Evolutionary conservation across 2,888 invertebrate species (phyloP), one percentile per base, ranked within the genome.

Genomic region (Argynnis bischoffii): DNA sequence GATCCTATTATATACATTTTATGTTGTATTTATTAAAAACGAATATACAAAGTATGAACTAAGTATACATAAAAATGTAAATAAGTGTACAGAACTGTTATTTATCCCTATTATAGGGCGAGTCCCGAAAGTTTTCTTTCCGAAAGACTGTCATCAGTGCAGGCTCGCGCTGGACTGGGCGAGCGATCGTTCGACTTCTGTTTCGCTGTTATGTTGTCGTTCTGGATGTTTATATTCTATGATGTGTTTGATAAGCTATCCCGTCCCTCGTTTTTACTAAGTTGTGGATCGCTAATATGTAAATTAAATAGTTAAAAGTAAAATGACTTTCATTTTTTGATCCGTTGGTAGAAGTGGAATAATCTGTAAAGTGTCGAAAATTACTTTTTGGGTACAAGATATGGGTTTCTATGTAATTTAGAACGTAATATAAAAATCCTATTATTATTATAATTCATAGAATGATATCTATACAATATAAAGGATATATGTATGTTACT

Each of bases 241-340:
- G 74, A 81, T 78, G 79, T 80, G 79, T 84, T 83, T 80, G 80
- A 85, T 83, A 80, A 87, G 85, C 89, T 88, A 79, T 90, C 91
- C 91, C 91, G 91, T 91, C 91, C 91, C 90, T 88, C 85, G 79
- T 81, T 85, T 41, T 87, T 82, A 84, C 81, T 87, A 80, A 81
- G 82, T 88, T 87, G 81, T 80, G 79, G 78, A 83, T 85, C 81
- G 82, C 82, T 83, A 79, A 81, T 83, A 83, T 84, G 84, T 69
- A 60, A 46, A 71, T 69, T 78, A 83, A 77, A 82, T 81, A 86
- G 83, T 81, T 85, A 76, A 76, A 75, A 76, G 73, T 76, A 73
- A 76, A 72, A 74, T 48, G 59, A n/a, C 48, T 59, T 59, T 59
- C 46, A 57, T 47, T 59, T 48, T 11, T 41, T 41, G 1, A 11